phyloP scores from a whole-genome alignment of 2,797 vertebrate species.

The Acridotheres tristis region DNA sequence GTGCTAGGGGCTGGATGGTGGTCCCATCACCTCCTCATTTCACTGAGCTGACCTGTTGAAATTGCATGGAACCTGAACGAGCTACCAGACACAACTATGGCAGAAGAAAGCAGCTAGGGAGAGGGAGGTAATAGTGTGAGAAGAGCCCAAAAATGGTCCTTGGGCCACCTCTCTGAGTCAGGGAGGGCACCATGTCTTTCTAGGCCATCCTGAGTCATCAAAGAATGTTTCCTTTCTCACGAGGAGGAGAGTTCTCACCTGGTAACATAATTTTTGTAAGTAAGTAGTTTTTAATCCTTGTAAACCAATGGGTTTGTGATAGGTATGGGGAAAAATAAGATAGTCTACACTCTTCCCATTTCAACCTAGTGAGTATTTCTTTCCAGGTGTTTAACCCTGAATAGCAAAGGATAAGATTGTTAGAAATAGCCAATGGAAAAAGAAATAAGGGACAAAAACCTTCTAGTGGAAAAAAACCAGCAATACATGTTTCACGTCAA shows the following conservation, averaged over 20 bases:
- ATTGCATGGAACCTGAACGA: rapidly evolving
- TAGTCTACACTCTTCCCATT: neutral
- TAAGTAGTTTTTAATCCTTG: neutral
- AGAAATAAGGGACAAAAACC: neutral
- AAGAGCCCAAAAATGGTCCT: neutral
- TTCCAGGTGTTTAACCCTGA: neutral
- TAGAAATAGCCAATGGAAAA: neutral
- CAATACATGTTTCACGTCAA: conserved; percentile 2
- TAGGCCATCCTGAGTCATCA: neutral
- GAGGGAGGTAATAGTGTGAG: neutral
- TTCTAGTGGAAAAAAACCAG: neutral
- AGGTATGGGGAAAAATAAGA: neutral
- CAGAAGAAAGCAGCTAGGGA: neutral
- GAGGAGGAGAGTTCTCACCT: neutral
- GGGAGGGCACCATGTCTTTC: rapidly evolving
- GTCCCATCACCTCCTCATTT: neutral
- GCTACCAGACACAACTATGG: no score
- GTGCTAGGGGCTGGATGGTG: neutral
- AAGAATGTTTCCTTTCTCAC: neutral
- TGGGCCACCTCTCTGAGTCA: neutral
- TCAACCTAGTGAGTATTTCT: neutral
- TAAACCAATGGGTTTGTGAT: neutral
- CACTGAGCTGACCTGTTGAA: neutral
- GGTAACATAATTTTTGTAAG: neutral
- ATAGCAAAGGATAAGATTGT: neutral